Percentiles rank a stretch among this genome's conserved stretches.
phyloP scores from a whole-genome alignment of 1,140 invertebrate species.

The Drosophila malerkotliana region DNA sequence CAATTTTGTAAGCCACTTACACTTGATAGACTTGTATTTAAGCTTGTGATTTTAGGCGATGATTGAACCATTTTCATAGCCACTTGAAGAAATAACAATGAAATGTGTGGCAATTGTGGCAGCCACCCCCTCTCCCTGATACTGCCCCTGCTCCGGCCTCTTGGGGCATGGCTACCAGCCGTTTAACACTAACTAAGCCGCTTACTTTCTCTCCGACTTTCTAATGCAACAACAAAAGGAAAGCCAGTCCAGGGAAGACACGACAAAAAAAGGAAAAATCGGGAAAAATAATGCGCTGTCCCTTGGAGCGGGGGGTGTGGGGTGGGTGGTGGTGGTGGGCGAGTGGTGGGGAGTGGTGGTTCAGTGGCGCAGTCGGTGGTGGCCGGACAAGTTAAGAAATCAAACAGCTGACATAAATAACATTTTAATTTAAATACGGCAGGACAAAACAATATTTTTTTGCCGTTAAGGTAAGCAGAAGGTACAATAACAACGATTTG shows the following conservation, averaged over 20 bases:
- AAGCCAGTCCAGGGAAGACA: conserved; percentile 16
- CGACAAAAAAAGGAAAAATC: conserved; percentile 32
- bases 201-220: conserved; percentile 69
- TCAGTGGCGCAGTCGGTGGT: conserved; percentile 2
- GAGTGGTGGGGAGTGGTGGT: not conserved
- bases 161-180: conserved; percentile 56
- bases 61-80: not conserved
- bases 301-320: conserved; percentile 14
- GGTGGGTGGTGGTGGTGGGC: conserved; percentile 4
- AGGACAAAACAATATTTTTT: conserved; percentile 78
- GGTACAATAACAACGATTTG: conserved; percentile 46
- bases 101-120: not conserved
- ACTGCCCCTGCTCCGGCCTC: not conserved
- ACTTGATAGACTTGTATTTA: not conserved
- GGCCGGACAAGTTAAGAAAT: conserved; percentile 72
- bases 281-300: conserved; percentile 55
- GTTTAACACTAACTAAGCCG: conserved; percentile 79
- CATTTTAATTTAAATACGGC: conserved; percentile 83
- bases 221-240: conserved; percentile 60
- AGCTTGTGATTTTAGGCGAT: not conserved
- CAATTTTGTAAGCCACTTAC: not conserved
- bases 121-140: not conserved
- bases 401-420: conserved; percentile 83
- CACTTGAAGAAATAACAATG: not conserved
- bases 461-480: conserved; percentile 77